Base-by-base conservation (phyloP, 2,113 vertebrate species). In the Peromyscus californicus region DNA sequence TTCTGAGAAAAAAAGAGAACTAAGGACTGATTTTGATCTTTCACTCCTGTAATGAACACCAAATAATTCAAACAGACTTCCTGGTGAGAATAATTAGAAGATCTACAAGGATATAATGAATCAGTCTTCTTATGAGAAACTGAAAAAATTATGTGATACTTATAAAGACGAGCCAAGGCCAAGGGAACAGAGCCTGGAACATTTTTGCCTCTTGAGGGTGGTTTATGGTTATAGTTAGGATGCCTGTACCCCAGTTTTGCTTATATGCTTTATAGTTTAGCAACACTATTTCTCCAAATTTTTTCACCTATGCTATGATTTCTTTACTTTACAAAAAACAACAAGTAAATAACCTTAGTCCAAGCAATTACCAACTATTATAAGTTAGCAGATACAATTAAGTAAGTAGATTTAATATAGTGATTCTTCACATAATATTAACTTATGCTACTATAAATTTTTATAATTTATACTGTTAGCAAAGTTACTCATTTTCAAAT, bases 41-140 rank as follows among this genome's bases (percentile, higher is more conserved):
- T 48, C 17, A 45, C 59, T 70, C 4, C 4, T 83, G 9, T 91
- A 93, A 90, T 42, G 31, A 88, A 61, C 54, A 88, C 1, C 42
- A 84, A 93, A 7, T 74, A 96, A 90, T 75, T 95, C 76, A 94
- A 74, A 69, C 11, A 91, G 29, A 5, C 85, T 92, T 97, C 45
- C 15, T 8, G 82, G 5, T 17, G 16, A 95, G 15, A 83, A 61
- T 89, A 67, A 87, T n/a, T 90, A 78, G 36, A 78, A 72, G 12
- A 65, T 26, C 26, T 67, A 2, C 21, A 82, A 8, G 72, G 69
- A 45, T 51, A 59, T 11, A 89, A 72, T 89, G 10, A 26, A n/a
- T 79, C 79, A 31, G 5, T 10, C 13, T 88, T 86, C 6, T 17
- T 91, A 57, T 6, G 70, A 83, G 31, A 90, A 79, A 45, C 5